Evolutionary conservation across 2,113 vertebrate genomes (phyloP), one percentile per base, ranked within the genome.

Genomic region (Chloroceryle aenea): DNA sequence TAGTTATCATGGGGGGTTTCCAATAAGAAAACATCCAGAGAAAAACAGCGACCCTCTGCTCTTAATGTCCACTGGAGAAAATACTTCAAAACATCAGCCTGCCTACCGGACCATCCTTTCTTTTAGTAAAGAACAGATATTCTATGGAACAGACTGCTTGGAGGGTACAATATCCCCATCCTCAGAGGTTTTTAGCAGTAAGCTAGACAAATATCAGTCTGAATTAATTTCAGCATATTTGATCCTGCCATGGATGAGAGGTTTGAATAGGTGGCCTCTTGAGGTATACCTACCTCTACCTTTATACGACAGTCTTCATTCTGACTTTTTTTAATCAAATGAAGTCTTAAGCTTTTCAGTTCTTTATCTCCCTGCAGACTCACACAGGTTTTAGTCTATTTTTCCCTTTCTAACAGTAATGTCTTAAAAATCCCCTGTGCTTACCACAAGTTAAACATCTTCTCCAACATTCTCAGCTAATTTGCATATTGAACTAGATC

Each of bases 301-400:
- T 74, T 90, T 88, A 71, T 83, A 45, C 50, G 38, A 76, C 53
- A 76, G 29, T 85, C 36, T 89, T 91, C 62, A 81, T 87, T 93
- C 58, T 53, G 50, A 87, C 38, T 95, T 96, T 85, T 75, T 56
- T 78, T 89, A 94, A 85, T 85, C 71, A 96, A 95, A 92, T 43
- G 14, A 93, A 85, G 17, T 36, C 58, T 89, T 91, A 91, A 85
- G 50, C 29, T 77, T 78, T 91, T 85, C 66, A 85, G n/a, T 89
- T 89, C 45, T 85, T 86, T 29, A 78, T 73, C 45, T 89, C 84
- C 66, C 90, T 48, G 19, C 27, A 76, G 67, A 89, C 15, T 93
- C 4, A 1, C 22, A 59, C 3, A 64, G 29, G 26, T 87, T 88
- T 94, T 76, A 90, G 30, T 93, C 58, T 68, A 62, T 69, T 93